Conservation (phyloP, 2,113 vertebrate species). For the Neodon shergylaensis region DNA sequence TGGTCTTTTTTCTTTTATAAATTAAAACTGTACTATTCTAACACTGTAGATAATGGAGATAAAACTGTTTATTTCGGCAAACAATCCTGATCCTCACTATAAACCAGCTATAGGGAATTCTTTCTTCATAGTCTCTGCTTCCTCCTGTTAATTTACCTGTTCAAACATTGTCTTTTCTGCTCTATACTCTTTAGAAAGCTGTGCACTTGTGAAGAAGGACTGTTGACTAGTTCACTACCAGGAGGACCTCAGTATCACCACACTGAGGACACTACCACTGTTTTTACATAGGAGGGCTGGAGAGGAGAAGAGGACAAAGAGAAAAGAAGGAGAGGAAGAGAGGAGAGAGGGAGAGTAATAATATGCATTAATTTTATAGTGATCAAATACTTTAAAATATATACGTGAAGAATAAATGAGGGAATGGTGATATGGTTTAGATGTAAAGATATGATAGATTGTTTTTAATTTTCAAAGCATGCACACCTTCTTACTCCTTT, state of each 20-base stretch:
- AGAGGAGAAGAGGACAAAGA: background rate
- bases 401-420: background rate
- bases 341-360: background rate
- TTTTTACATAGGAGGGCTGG: background rate
- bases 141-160: background rate
- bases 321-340: background rate
- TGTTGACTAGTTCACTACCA: background rate
- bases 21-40: background rate
- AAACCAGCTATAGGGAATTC: background rate
- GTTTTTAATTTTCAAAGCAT: background rate
- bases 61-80: background rate
- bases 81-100: background rate
- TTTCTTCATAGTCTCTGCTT: background rate
- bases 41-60: background rate
- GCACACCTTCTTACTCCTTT: background rate
- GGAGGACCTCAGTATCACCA: too few species aligned
- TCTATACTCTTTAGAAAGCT: background rate
- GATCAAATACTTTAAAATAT: conserved; percentile 28
- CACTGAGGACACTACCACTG: background rate
- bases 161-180: background rate
- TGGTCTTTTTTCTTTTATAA: background rate
- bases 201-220: background rate
- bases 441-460: background rate
- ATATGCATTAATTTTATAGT: background rate
- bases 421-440: background rate